These are phyloP conservation scores for Mormyrus lacerda DNA, from an alignment of 2,113 vertebrate genomes.

Conservation along the genomic window DNA sequence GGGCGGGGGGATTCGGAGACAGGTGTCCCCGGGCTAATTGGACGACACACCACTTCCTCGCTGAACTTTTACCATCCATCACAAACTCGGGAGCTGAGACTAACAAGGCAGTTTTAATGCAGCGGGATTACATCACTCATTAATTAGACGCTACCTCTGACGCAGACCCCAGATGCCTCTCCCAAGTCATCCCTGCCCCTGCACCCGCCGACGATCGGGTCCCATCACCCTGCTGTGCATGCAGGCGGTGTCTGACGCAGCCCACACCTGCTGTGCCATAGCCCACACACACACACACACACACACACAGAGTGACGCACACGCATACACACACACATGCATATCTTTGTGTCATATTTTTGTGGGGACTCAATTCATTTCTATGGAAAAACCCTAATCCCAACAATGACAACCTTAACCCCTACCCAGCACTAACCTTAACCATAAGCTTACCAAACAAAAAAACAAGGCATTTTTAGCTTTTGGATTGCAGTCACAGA, in stretches of 20 bases:
- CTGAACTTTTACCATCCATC: constrained; percentile 4
- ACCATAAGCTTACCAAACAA: not conserved
- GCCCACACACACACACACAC: not conserved
- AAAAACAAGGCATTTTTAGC: not conserved
- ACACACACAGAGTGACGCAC: not conserved
- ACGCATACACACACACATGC: not conserved
- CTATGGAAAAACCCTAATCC: not conserved
- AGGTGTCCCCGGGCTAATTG: constrained; percentile 7
- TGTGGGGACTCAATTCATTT: not conserved
- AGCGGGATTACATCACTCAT: not conserved
- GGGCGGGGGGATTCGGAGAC: not conserved
- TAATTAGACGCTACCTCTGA: not conserved
- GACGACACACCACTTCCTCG: not conserved
- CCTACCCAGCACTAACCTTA: not conserved
- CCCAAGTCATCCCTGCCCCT: not conserved
- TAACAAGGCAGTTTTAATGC: not conserved
- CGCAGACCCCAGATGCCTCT: not conserved
- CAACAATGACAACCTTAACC: not conserved
- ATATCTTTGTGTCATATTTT: not conserved
- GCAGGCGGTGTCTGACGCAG: not conserved
- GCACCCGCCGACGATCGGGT: not conserved
- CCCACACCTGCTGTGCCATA: not conserved
- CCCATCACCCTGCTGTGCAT: not conserved
- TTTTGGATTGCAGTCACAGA: not conserved
- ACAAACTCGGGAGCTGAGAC: not conserved